These are phyloP conservation scores for Apodemia duryi DNA, from an alignment of 2,888 invertebrate genomes.

Conservation along the genomic window DNA sequence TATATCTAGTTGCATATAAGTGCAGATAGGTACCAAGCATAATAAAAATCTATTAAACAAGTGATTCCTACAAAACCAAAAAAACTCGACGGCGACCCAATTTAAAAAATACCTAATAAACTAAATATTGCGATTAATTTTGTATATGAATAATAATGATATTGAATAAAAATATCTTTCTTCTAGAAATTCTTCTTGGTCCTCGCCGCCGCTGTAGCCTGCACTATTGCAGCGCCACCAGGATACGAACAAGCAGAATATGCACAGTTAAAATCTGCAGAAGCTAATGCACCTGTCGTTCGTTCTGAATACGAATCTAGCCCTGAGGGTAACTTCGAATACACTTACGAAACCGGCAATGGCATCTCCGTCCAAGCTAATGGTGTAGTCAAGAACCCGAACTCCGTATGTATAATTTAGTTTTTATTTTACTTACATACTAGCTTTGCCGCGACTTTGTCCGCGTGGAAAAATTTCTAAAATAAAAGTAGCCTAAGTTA, in stretches of 20 bases:
- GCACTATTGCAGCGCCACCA: neutral
- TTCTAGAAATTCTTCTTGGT: conserved; percentile 12
- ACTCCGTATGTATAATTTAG: neutral
- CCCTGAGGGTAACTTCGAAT: neutral
- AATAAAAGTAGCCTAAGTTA: no score
- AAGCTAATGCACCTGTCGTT: neutral
- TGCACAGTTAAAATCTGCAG: neutral
- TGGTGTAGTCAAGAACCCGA: conserved; percentile 2
- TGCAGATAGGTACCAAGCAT: no score
- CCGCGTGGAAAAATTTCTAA: no score
- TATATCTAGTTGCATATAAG: no score
- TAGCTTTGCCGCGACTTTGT: no score
- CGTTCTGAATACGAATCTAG: neutral
- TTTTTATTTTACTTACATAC: no score
- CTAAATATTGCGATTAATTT: no score
- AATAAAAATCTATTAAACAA: no score
- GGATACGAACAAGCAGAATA: neutral
- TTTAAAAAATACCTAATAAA: no score
- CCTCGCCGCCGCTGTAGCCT: neutral
- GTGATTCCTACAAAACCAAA: no score
- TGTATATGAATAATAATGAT: no score
- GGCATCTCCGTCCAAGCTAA: neutral
- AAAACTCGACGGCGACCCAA: no score
- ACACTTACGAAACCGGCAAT: neutral
- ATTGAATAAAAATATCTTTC: neutral